These are phyloP conservation scores for Caenorhabditis plicata DNA, from an alignment of 2,888 invertebrate species.

Conservation along the genomic window DNA sequence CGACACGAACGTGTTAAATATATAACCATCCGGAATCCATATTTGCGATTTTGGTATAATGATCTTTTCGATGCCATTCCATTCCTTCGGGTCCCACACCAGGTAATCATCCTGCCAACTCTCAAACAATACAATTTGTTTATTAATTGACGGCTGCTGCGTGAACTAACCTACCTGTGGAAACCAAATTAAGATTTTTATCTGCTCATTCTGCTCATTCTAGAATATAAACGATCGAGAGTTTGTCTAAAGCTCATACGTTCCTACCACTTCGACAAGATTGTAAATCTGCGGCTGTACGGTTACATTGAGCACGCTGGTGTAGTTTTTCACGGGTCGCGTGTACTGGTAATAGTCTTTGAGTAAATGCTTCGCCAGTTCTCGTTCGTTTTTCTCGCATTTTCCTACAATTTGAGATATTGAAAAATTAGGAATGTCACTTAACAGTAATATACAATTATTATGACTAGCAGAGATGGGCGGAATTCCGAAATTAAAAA, in stretches of 20 bases:
- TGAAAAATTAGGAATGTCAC: too few species aligned
- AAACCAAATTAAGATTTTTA: slow-evolving; percentile 50
- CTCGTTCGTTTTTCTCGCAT: slow-evolving; percentile 26
- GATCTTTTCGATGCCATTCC: slow-evolving; percentile 46
- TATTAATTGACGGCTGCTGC: too few species aligned
- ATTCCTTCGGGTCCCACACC: slow-evolving; percentile 44
- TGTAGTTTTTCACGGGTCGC: slow-evolving; percentile 42
- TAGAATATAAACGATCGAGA: slow-evolving; percentile 12
- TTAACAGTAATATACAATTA: too few species aligned
- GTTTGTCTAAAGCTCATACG: neutral
- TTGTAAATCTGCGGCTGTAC: slow-evolving; percentile 50
- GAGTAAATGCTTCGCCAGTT: slow-evolving; percentile 36
- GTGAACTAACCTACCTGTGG: too few species aligned
- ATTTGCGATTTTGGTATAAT: slow-evolving; percentile 45
- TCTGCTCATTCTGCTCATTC: slow-evolving; percentile 51
- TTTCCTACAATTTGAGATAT: neutral
- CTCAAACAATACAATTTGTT: too few species aligned
- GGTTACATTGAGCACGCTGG: slow-evolving; percentile 45
- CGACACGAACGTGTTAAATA: slow-evolving; percentile 54
- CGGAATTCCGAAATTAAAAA: too few species aligned
- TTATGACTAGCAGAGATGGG: too few species aligned
- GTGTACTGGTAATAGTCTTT: slow-evolving; percentile 36
- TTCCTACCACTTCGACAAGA: slow-evolving; percentile 47
- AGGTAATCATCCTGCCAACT: slow-evolving; percentile 52
- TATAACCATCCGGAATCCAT: slow-evolving; percentile 54